Conservation (phyloP, 1,140 invertebrate genomes). For the Cecropterus lyciades region DNA sequence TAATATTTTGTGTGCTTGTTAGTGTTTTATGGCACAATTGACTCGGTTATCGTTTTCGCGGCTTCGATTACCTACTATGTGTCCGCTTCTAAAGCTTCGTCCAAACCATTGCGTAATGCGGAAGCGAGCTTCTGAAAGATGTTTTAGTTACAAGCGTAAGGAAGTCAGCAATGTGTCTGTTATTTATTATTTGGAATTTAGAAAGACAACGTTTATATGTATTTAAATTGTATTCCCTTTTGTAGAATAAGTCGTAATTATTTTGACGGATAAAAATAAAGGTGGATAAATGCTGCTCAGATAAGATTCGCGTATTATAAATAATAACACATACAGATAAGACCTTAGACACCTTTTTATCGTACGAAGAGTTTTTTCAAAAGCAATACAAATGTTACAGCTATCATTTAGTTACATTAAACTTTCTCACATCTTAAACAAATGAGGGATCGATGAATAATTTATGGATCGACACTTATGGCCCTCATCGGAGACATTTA, state of each 20-base stretch:
- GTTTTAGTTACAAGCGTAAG: too few species aligned
- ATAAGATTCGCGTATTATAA: too few species aligned
- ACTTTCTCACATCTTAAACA: constrained; percentile 18
- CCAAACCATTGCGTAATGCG: not conserved
- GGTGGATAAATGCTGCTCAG: too few species aligned
- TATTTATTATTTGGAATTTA: too few species aligned
- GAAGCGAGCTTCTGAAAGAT: not conserved
- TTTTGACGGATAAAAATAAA: too few species aligned
- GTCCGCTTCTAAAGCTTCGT: not conserved
- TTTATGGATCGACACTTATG: constrained; percentile 11
- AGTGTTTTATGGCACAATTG: constrained; percentile 32
- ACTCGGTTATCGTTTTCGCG: constrained; percentile 21
- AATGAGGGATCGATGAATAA: constrained; percentile 23
- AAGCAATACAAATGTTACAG: not conserved
- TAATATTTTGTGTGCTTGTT: constrained; percentile 21
- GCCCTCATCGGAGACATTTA: constrained; percentile 21
- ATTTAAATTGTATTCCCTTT: too few species aligned
- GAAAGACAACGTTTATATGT: too few species aligned
- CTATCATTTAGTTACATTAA: constrained; percentile 3
- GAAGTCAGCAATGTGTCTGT: too few species aligned
- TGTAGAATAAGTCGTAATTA: too few species aligned
- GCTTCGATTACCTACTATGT: constrained; percentile 15
- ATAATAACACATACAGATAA: too few species aligned
- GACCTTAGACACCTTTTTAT: too few species aligned
- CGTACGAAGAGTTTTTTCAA: too few species aligned